Evolutionary conservation across 1,140 invertebrate species (phyloP).

Genomic region (Eubasilissa regina): DNA sequence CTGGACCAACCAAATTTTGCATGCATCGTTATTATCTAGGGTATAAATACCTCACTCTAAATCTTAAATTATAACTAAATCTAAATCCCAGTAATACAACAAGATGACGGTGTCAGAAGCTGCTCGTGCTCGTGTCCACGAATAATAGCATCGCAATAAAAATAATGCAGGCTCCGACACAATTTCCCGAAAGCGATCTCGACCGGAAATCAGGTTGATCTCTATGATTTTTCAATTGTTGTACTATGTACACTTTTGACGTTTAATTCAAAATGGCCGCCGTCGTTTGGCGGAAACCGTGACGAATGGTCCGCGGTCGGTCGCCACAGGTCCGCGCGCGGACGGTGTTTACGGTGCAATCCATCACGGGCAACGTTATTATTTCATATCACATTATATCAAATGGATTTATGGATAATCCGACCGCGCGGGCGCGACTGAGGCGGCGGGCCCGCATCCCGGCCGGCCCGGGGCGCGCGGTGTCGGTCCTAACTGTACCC

Average conservation of each 20-base stretch:
- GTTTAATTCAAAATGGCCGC: background rate
- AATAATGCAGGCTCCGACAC: too few relatives aligned
- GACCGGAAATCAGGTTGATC: too few relatives aligned
- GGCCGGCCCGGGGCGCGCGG: background rate
- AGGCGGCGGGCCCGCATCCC: background rate
- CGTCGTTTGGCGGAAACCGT: slow-evolving; percentile 22
- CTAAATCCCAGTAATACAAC: too few relatives aligned
- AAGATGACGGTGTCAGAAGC: too few relatives aligned
- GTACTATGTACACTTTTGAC: background rate
- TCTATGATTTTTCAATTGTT: background rate
- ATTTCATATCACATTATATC: slow-evolving; percentile 45
- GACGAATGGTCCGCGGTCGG: slow-evolving; percentile 3
- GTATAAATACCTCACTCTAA: too few relatives aligned
- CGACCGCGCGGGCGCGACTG: slow-evolving; percentile 8
- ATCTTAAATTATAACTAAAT: too few relatives aligned
- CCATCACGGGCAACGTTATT: slow-evolving; percentile 38
- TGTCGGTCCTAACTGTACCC: too few relatives aligned
- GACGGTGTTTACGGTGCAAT: slow-evolving; percentile 20
- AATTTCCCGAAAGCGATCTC: too few relatives aligned
- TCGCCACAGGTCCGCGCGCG: background rate
- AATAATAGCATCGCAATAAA: too few relatives aligned
- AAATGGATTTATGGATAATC: slow-evolving; percentile 23
- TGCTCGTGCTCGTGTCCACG: too few relatives aligned
- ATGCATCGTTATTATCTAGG: too few relatives aligned
- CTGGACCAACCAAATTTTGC: too few relatives aligned